Evolutionary conservation across 2,113 vertebrate genomes (phyloP).

Genomic region (Pleuronectes platessa): DNA sequence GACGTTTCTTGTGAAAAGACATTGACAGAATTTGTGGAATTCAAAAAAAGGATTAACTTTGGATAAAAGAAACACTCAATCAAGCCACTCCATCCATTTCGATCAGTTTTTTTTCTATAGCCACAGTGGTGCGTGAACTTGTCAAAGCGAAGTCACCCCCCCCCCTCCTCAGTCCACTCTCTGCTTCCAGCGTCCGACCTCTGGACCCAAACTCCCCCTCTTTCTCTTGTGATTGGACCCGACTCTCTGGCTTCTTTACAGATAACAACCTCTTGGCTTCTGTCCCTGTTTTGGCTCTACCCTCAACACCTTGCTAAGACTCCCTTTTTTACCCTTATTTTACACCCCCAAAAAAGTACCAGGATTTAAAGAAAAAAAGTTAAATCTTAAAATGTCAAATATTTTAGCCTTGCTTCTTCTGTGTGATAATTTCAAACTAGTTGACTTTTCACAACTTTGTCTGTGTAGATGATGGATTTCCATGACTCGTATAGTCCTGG

Average conservation of each 20-base stretch:
- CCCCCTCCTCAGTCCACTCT: conserved; percentile 57
- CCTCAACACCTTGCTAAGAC: conserved; percentile 16
- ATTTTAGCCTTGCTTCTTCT: conserved; percentile 28
- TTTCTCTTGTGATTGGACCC: conserved; percentile 63
- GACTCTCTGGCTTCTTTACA: conserved; percentile 59
- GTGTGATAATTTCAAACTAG: conserved; percentile 32
- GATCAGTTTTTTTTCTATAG: conserved; percentile 51
- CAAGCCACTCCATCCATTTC: conserved; percentile 4
- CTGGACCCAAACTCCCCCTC: conserved; percentile 32
- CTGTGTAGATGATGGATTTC: conserved; percentile 32
- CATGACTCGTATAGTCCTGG: conserved; percentile 10
- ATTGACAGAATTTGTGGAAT: conserved; percentile 24
- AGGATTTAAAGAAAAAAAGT: conserved; percentile 10
- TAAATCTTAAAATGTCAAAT: conserved; percentile 29
- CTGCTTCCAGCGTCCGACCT: conserved; percentile 69
- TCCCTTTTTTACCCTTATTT: conserved; percentile 28
- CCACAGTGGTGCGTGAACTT: conserved; percentile 86
- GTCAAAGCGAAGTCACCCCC: conserved; percentile 11
- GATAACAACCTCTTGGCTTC: conserved; percentile 57
- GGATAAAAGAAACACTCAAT: not conserved
- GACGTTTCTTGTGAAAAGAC: conserved; percentile 18
- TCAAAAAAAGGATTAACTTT: too few relatives aligned
- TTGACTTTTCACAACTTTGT: not conserved
- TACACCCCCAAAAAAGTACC: not conserved
- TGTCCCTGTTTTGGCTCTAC: conserved; percentile 48